These are phyloP conservation scores for Dicycla oo DNA, from an alignment of 2,888 invertebrate species.

Conservation along the genomic window DNA sequence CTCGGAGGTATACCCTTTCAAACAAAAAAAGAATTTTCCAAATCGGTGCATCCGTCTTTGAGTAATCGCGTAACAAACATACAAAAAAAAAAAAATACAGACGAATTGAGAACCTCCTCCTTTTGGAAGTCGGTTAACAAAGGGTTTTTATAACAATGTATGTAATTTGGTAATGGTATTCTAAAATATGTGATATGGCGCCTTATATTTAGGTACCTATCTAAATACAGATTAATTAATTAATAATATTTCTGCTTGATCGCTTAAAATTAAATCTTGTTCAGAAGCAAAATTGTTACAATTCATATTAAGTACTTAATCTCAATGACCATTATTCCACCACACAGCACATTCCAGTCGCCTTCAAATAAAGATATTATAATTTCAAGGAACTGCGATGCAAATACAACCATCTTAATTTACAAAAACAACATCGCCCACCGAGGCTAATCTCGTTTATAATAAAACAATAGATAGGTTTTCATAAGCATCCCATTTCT, in stretches of 20 bases:
- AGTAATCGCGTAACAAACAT: too few relatives aligned
- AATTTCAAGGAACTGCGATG: conserved; percentile 61
- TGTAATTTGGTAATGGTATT: not conserved
- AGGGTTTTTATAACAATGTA: not conserved
- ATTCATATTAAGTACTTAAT: conserved; percentile 15
- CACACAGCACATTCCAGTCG: conserved; percentile 47
- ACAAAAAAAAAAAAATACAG: too few relatives aligned
- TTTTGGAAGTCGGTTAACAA: too few relatives aligned
- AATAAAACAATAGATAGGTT: conserved; percentile 77
- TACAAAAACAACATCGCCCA: conserved; percentile 72
- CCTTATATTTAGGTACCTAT: too few relatives aligned
- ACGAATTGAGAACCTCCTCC: too few relatives aligned
- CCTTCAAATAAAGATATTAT: conserved; percentile 48
- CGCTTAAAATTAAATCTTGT: not conserved
- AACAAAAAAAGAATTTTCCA: too few relatives aligned
- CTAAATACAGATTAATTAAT: too few relatives aligned
- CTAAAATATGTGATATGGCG: too few relatives aligned
- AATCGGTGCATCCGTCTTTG: too few relatives aligned
- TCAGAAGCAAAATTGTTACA: conserved; percentile 1
- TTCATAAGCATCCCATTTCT: conserved; percentile 77
- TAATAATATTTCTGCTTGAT: not conserved
- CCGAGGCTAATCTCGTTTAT: conserved; percentile 72
- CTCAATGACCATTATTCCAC: conserved; percentile 5
- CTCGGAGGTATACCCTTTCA: too few relatives aligned
- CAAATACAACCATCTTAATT: conserved; percentile 72